These are phyloP conservation scores for Salvator merianae DNA, from an alignment of 2,113 vertebrate species.

Conservation along the genomic window DNA sequence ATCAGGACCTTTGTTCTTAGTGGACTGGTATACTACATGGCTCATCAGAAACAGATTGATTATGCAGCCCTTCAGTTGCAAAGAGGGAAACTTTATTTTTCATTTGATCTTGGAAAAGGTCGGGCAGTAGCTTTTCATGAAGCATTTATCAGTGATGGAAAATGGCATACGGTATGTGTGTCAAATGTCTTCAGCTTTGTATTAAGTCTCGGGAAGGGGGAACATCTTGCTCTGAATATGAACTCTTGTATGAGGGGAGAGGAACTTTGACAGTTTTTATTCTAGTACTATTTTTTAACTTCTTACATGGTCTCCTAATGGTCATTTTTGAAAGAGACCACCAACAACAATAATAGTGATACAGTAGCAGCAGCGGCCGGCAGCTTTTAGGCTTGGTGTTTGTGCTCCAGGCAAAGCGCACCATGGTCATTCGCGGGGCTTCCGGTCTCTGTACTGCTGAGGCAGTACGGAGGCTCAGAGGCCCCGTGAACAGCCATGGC, in stretches of 20 bases:
- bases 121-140: slow-evolving; percentile 78
- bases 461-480: too few relatives aligned
- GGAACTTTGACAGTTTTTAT: neutral
- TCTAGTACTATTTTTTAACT: neutral
- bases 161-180: slow-evolving; percentile 87
- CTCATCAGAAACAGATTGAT: slow-evolving; percentile 87
- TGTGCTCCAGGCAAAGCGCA: too few relatives aligned
- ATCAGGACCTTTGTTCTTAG: slow-evolving; percentile 83
- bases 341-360: too few relatives aligned
- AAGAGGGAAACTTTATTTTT: slow-evolving; percentile 79
- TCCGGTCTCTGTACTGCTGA: too few relatives aligned
- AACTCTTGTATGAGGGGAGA: neutral
- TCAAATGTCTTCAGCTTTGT: neutral
- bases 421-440: too few relatives aligned
- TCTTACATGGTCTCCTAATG: neutral
- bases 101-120: slow-evolving; percentile 89
- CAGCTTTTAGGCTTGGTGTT: too few relatives aligned
- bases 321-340: neutral
- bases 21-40: slow-evolving; percentile 85
- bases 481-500: too few relatives aligned
- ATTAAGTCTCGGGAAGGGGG: neutral
- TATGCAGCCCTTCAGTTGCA: slow-evolving; percentile 83
- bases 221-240: neutral
- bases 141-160: slow-evolving; percentile 80
- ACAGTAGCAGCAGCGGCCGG: too few relatives aligned